Percentiles rank a stretch among this genome's conserved stretches.
Evolutionary conservation across 2,113 vertebrate genomes (phyloP).

Genomic region (Saccopteryx bilineata): DNA sequence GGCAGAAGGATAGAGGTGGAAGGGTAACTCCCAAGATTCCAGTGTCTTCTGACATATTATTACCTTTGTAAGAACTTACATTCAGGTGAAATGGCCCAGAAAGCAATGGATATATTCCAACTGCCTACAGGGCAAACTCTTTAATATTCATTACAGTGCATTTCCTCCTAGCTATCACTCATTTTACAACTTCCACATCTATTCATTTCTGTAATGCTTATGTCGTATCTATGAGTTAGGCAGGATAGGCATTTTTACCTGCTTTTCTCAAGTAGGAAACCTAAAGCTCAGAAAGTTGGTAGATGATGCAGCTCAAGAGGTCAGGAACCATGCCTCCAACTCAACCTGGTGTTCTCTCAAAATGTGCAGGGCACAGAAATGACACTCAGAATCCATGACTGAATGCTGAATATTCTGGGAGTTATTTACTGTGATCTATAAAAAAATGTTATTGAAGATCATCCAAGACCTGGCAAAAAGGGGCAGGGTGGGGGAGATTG

Average conservation of each 20-base stretch:
- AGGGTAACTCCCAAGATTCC: not conserved
- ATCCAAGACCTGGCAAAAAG: not conserved
- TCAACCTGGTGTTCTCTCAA: not conserved
- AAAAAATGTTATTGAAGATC: not conserved
- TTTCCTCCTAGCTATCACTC: slow-evolving; percentile 35
- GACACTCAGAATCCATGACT: not conserved
- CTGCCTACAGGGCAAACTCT: not conserved
- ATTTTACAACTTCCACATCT: slow-evolving; percentile 35
- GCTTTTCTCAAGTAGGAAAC: slow-evolving; percentile 5
- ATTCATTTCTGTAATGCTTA: slow-evolving; percentile 14
- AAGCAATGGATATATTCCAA: not conserved
- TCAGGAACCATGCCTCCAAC: not conserved
- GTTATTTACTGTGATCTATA: not conserved
- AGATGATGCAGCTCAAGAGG: not conserved
- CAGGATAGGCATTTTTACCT: not conserved
- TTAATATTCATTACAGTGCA: slow-evolving; percentile 11
- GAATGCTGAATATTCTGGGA: not conserved
- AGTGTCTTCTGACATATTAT: not conserved
- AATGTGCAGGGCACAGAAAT: not conserved
- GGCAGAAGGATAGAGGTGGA: not conserved
- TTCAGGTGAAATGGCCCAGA: not conserved
- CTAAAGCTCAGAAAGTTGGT: not conserved
- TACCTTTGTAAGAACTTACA: not conserved
- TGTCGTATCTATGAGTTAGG: not conserved
- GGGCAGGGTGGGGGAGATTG: not conserved